These are phyloP conservation scores for Neodiprion pinetum DNA, from an alignment of 1,140 invertebrate species.

Conservation along the genomic window DNA sequence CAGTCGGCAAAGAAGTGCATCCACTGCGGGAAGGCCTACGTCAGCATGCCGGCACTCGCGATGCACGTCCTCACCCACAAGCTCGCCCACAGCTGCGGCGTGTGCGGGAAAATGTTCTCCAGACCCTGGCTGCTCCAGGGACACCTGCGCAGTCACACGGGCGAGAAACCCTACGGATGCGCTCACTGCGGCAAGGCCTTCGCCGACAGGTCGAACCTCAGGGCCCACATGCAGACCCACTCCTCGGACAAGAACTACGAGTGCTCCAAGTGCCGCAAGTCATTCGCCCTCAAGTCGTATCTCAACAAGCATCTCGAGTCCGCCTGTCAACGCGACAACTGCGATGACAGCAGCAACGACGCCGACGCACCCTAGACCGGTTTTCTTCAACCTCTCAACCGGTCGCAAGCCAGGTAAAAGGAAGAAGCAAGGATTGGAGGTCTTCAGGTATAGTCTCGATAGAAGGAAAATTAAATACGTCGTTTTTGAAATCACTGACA, in stretches of 20 bases:
- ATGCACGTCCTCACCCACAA: slow-evolving; percentile 97
- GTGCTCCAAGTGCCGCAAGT: slow-evolving; percentile 89
- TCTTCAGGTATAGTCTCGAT: no score
- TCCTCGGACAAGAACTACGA: slow-evolving; percentile 89
- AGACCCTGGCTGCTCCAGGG: slow-evolving; percentile 93
- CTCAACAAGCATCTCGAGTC: slow-evolving; percentile 97
- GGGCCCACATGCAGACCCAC: slow-evolving; percentile 95
- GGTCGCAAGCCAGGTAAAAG: no score
- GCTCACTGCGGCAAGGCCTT: slow-evolving; percentile 98
- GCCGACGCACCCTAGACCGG: slow-evolving; percentile 32
- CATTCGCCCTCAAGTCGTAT: slow-evolving; percentile 96
- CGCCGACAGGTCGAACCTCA: slow-evolving; percentile 92
- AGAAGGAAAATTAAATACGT: no score
- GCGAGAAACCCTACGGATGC: slow-evolving; percentile 98
- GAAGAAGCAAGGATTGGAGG: no score
- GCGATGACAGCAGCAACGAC: slow-evolving; percentile 49
- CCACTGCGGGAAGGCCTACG: slow-evolving; percentile 95
- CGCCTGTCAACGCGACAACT: slow-evolving; percentile 72
- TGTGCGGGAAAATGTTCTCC: slow-evolving; percentile 93
- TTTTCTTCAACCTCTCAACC: no score
- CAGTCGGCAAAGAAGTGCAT: slow-evolving; percentile 92
- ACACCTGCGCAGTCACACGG: slow-evolving; percentile 94
- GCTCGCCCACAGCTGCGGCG: slow-evolving; percentile 88
- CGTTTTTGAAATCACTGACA: no score
- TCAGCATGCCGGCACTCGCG: slow-evolving; percentile 95